Base-by-base conservation (phyloP, 2,888 invertebrate species). In the Diarsia rubi region DNA sequence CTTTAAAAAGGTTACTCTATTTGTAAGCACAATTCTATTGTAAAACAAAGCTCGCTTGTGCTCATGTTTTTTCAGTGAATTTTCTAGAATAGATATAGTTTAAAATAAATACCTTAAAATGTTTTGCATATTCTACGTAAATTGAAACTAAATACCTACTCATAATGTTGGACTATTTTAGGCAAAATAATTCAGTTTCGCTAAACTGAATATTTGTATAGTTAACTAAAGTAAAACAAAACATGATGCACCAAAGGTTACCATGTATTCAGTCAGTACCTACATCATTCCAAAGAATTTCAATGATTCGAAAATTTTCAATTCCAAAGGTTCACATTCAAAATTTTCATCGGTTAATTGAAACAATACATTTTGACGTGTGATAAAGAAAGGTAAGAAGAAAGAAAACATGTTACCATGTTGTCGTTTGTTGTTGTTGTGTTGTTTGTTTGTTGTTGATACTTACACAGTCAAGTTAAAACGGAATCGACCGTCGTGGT, bases 31-130 rank as follows among this genome's bases (percentile, higher is more conserved):
- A n/a, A 69, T 73, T 74, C 49, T 75, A 31, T 71, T 81, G 68
- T 78, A 47, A 44, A 71, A 82, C 65, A 71, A 68, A 82, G 64
- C 49, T 75, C 83, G 79, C 74, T 82, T 82, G 68, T 69, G 57
- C 19, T n/a, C 14, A n/a, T 49, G 42, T 67, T 73, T 45, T 27
- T 44, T n/a, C n/a, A 49, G 44, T 6, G 37, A 65, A 69, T 27
- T 54, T 63, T 62, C 59, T n/a, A 16, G 42, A 57, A 54, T 0
- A 44, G 9, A 24, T 49, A 24, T 60, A 16, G 19, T 63, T 69
- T 63, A 24, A 57, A 31, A 52, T n/a, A 21, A 4, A 45, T 5
- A 6, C 37, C 37, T 5, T 49, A 24, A 45, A 24, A 45, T 19
- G 16, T 31, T 16, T 54, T 16, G 27, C 27, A 27, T 8, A 57